Base-by-base conservation (phyloP, 2,797 vertebrate species). In the Channa striata region DNA sequence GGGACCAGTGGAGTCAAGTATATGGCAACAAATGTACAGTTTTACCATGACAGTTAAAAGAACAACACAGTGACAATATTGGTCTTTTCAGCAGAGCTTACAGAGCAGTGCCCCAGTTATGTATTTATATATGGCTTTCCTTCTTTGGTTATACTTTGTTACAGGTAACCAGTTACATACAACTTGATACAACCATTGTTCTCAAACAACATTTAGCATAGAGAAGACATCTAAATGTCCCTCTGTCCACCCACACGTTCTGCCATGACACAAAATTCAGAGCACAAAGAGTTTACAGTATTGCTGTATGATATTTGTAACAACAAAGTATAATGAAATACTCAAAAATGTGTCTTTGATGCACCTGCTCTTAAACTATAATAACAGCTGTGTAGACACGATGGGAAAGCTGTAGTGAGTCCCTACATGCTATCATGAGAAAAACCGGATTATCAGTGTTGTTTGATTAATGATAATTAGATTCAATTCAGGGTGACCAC, bases 331-430 rank as follows among this genome's bases (percentile, higher is more conserved):
- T 81, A 91, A 93, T 62, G 25, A 70, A 84, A 90, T 91, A 73
- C 51, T 77, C 49, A 80, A 77, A 74, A 92, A 92, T 87, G 90
- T 87, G 92, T 95, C 95, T 97, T 97, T 97, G 96, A 95, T 96
- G 95, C 92, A 90, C 66, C 75, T 73, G 75, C 71, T 69, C 79
- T 77, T 40, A 68, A 85, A 86, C 58, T 78, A 47, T 74, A 66
- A 70, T 78, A 37, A 77, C 43, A 59, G 25, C 10, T 73, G 70
- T 68, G 46, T 43, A 64, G 72, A 74, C 68, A 39, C 50, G 48
- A 47, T 42, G 48, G 60, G 51, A 14, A 40, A 74, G 62, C 46
- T 21, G 48, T 80, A 42, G 42, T 59, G 77, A 25, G n/a, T 54
- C 59, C 57, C 42, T 53, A 66, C 46, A 56, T 46, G 87, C 90